Base-by-base conservation (phyloP, 2,113 vertebrate species). In the Prinia subflava region DNA sequence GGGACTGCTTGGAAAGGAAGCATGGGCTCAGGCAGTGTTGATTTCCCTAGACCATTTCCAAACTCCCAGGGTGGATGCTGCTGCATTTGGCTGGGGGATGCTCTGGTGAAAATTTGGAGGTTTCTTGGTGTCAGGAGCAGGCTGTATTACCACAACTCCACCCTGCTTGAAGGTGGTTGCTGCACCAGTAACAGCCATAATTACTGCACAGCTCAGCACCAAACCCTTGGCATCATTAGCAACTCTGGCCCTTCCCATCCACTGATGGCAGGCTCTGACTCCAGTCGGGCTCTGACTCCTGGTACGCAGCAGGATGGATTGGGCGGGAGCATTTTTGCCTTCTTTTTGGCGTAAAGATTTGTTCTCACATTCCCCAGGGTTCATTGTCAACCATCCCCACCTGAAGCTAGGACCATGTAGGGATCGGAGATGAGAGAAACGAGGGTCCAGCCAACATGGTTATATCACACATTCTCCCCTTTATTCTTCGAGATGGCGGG, bases 101-200 rank as follows among this genome's bases (percentile, higher is more conserved):
- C n/a, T 67, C 39, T 92, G 47, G 50, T 6, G 2, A 59, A 42
- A 80, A 22, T 8, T 28, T 2, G 2, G 57, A 73, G 37, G n/a
- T 46, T 88, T 79, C 63, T 73, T 0, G 0, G 42, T 89, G n/a
- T 17, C 28, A 24, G 2, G 10, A 69, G 46, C 35, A 65, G n/a
- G 39, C 57, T 68, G 11, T 41, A 10, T 33, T 53, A 46, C 49
- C 25, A 33, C 5, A 4, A 0, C 7, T 69, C 20, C 7, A 25
- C 25, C n/a, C 30, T 87, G 44, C 16, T 50, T 6, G 7, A 56
- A 60, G 46, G 42, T 69, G 11, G 1, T 6, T 92, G 55, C 37
- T 10, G 4, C 37, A 62, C 33, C 82, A 56, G 7, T 56, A 74
- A 60, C 24, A 69, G n/a, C 81, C 44, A 4, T 35, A 77, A 52